Evolutionary conservation across 23 tunicate species (phyloP).

Genomic region (Ciona savignyi): DNA sequence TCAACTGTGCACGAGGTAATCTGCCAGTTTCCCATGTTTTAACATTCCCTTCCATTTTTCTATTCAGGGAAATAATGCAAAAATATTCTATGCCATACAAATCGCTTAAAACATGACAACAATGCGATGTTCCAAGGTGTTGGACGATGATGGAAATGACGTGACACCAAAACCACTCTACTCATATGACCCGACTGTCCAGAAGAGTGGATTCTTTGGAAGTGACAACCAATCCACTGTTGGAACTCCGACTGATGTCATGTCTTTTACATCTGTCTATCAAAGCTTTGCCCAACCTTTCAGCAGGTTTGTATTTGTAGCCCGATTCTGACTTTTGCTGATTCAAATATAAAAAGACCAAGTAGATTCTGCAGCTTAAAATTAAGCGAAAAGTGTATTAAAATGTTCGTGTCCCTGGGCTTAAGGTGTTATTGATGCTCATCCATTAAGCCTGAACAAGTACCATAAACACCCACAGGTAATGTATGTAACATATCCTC

Average conservation of each 20-base stretch:
- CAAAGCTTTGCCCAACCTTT: slow-evolving; percentile 92
- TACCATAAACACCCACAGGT: too few species aligned
- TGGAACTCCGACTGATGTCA: slow-evolving; percentile 78
- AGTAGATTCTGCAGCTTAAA: too few species aligned
- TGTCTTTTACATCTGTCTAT: slow-evolving; percentile 73
- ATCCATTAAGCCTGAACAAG: too few species aligned
- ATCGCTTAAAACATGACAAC: not conserved
- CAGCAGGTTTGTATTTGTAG: slow-evolving; percentile 46
- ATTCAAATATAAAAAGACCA: too few species aligned
- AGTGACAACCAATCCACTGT: slow-evolving; percentile 56
- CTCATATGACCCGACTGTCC: slow-evolving; percentile 28
- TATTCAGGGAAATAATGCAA: not conserved
- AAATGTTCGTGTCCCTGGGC: too few species aligned
- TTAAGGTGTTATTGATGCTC: too few species aligned
- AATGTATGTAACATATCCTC: not conserved
- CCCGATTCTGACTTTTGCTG: too few species aligned
- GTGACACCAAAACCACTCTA: slow-evolving; percentile 88
- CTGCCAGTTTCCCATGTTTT: not conserved
- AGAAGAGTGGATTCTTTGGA: slow-evolving; percentile 61
- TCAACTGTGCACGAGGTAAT: too few species aligned
- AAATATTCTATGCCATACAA: not conserved
- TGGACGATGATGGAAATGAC: slow-evolving; percentile 92
- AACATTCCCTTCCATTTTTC: not conserved
- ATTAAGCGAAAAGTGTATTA: too few species aligned
- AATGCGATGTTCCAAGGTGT: slow-evolving; percentile 29